Evolutionary conservation across 2,797 vertebrate genomes (phyloP).

Genomic region (Pipistrellus nathusii): DNA sequence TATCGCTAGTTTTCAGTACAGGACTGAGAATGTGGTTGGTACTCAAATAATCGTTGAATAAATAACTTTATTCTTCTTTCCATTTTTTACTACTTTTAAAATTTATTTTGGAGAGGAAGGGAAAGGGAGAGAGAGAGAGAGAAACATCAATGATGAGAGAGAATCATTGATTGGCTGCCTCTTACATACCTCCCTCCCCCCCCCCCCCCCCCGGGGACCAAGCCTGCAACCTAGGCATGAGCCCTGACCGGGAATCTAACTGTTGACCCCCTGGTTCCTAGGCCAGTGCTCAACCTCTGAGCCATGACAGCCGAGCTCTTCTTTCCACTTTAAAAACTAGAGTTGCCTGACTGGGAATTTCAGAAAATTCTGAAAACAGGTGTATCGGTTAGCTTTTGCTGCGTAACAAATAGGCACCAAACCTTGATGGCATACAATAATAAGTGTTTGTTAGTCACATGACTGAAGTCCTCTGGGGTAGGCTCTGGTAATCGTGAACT

Average conservation of each 20-base stretch:
- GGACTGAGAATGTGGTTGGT: neutral
- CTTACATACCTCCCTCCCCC: too few relatives aligned
- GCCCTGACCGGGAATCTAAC: too few relatives aligned
- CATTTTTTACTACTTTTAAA: neutral
- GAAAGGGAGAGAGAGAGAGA: too few relatives aligned
- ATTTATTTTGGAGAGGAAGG: too few relatives aligned
- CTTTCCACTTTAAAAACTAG: slow-evolving; percentile 1
- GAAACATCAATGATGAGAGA: too few relatives aligned
- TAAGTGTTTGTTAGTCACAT: neutral
- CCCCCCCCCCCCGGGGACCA: too few relatives aligned
- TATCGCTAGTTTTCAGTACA: neutral
- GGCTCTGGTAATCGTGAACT: neutral
- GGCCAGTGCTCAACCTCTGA: too few relatives aligned
- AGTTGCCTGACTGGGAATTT: neutral
- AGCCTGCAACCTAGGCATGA: too few relatives aligned
- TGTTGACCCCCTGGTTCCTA: too few relatives aligned
- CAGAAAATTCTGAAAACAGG: neutral
- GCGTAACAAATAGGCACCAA: neutral
- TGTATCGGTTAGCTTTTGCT: neutral
- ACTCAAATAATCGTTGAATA: neutral
- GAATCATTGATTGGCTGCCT: too few relatives aligned
- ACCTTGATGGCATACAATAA: neutral
- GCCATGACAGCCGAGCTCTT: neutral
- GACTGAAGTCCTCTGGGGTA: neutral
- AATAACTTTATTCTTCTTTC: neutral